A percentile compares a stretch with the other conserved stretches of the same genome.
These are phyloP conservation scores for Proisotoma minuta DNA, from an alignment of 2,888 invertebrate species.

Conservation along the genomic window DNA sequence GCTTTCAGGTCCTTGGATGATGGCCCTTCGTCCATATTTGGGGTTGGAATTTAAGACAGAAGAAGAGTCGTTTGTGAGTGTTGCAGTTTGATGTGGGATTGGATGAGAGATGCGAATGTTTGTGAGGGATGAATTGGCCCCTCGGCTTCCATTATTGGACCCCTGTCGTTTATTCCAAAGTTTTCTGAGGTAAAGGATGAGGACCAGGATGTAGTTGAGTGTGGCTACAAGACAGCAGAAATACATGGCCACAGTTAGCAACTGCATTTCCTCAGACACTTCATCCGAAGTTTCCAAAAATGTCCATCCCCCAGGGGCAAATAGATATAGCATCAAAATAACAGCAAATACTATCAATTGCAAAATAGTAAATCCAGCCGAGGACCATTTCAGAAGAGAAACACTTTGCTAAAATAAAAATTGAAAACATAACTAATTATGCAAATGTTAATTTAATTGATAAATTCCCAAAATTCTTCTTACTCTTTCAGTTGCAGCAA, in stretches of 20 bases:
- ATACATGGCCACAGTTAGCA: constrained; percentile 19
- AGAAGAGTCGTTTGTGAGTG: constrained; percentile 16
- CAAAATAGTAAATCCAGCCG: constrained; percentile 30
- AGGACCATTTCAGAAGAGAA: constrained; percentile 31
- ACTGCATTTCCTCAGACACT: constrained; percentile 19
- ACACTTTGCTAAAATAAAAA: constrained; percentile 23
- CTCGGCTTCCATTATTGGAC: no score
- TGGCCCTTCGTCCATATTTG: constrained; percentile 4
- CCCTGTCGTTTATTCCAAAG: constrained; percentile 25
- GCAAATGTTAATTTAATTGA: neutral
- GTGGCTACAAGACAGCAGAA: constrained; percentile 31
- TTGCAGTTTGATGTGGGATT: constrained; percentile 27
- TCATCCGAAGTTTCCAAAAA: constrained; percentile 16
- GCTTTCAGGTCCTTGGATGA: constrained; percentile 26
- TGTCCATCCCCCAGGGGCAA: constrained; percentile 25
- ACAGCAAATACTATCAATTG: constrained; percentile 33
- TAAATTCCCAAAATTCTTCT: neutral
- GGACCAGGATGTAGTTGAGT: constrained; percentile 28
- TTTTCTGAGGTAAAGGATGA: constrained; percentile 28
- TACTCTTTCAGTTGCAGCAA: constrained; percentile 30
- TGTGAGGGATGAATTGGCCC: neutral
- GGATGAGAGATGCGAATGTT: constrained; percentile 22
- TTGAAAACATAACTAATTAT: neutral
- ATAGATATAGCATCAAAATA: constrained; percentile 26
- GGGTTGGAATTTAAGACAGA: constrained; percentile 8